A percentile compares a stretch with the other conserved stretches of the same genome.
Evolutionary conservation across 2,797 vertebrate species (phyloP).

Genomic region (Leptatherina wallacei): DNA sequence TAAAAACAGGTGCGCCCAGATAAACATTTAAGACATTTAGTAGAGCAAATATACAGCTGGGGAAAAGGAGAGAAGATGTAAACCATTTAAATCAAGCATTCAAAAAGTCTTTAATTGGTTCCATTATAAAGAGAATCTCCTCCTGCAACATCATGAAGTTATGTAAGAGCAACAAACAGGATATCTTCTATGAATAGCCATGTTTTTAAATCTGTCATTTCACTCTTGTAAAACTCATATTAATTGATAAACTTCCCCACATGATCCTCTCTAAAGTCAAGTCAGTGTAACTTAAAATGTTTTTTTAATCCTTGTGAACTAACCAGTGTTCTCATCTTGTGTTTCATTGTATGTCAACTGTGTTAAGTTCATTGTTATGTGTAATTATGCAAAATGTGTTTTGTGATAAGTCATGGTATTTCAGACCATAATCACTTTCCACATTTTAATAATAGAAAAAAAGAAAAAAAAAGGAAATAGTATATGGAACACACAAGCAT

Average conservation of each 20-base stretch:
- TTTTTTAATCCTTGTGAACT: background rate
- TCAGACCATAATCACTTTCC: background rate
- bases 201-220: background rate
- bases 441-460: slow-evolving; percentile 25
- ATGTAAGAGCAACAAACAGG: background rate
- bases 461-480: background rate
- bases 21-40: slow-evolving; percentile 13
- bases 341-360: background rate
- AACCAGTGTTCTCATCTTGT: background rate
- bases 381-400: background rate
- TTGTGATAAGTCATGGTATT: background rate
- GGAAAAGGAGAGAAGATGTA: slow-evolving; percentile 6
- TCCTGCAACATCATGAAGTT: background rate
- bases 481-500: background rate
- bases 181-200: background rate
- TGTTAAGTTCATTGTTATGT: too few species aligned
- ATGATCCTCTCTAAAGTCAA: slow-evolving; percentile 2
- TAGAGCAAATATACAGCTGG: slow-evolving; percentile 7
- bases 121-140: background rate
- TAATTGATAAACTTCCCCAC: background rate
- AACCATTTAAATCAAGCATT: background rate
- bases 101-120: background rate
- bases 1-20: slow-evolving; percentile 9
- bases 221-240: background rate
- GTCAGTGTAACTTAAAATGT: background rate